Conservation (phyloP, 2,797 vertebrate genomes). For the Cygnus olor region DNA sequence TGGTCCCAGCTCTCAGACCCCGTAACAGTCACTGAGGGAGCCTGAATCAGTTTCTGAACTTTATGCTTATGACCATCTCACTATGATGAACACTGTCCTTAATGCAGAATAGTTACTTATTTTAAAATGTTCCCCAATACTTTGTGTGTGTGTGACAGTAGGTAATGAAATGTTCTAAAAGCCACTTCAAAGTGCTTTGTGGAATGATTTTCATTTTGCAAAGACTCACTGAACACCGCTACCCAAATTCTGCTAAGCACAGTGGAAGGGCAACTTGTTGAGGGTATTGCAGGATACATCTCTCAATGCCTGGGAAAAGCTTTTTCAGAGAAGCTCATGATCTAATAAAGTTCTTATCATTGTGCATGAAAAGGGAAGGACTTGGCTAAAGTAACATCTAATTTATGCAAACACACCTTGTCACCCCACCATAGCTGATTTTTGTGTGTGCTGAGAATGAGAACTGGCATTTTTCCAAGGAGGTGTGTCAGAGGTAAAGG, state of each 20-base stretch:
- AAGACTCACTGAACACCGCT: not conserved
- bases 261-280: not conserved
- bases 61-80: not conserved
- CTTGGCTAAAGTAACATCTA: not conserved
- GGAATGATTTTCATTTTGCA: not conserved
- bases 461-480: conserved; percentile 52
- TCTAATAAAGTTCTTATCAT: not conserved
- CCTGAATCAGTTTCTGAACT: not conserved
- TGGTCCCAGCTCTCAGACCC: not conserved
- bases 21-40: not conserved
- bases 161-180: rapidly evolving
- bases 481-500: conserved; percentile 64
- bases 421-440: not conserved
- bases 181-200: not conserved
- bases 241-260: not conserved
- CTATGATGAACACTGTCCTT: not conserved
- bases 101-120: not conserved
- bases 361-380: not conserved
- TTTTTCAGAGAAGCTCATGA: not conserved
- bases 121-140: not conserved
- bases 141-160: too few species aligned
- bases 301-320: not conserved
- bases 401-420: not conserved
- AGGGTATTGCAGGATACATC: not conserved
- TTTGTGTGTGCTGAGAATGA: not conserved